Evolutionary conservation across 2,113 vertebrate genomes (phyloP).

Genomic region (Austrofundulus limnaeus): DNA sequence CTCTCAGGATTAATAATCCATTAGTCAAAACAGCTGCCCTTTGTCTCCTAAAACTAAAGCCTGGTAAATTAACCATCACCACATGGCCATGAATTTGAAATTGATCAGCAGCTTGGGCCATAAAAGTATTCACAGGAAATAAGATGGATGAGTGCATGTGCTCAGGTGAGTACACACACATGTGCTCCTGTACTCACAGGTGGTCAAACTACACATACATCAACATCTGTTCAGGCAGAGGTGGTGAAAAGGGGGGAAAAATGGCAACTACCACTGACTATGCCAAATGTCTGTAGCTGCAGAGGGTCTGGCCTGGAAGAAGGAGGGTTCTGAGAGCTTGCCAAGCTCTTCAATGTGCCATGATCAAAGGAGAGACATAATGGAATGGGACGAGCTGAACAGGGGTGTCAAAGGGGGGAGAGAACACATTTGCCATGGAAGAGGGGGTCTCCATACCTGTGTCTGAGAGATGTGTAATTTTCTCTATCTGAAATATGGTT

Average conservation of each 20-base stretch:
- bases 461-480: not conserved
- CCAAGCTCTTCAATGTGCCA: conserved; percentile 55
- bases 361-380: conserved; percentile 68
- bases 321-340: conserved; percentile 38
- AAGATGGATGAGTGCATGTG: conserved; percentile 12
- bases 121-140: conserved; percentile 8
- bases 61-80: conserved; percentile 36
- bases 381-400: conserved; percentile 46
- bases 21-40: conserved; percentile 21
- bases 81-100: conserved; percentile 51
- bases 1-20: conserved; percentile 23
- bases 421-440: conserved; percentile 7
- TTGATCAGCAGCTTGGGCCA: conserved; percentile 17
- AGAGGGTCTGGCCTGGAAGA: conserved; percentile 48
- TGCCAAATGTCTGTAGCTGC: conserved; percentile 41
- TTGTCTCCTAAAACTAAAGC: not conserved
- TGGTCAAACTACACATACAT: conserved; percentile 15
- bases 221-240: conserved; percentile 49
- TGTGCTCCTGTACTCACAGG: conserved; percentile 9
- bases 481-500: no score
- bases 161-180: not conserved
- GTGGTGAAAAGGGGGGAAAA: conserved; percentile 44
- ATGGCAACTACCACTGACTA: conserved; percentile 35
- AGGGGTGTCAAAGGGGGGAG: conserved; percentile 32
- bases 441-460: not conserved